These are phyloP conservation scores for Dicrurus megarhynchus DNA, from an alignment of 2,113 vertebrate species.

Conservation along the genomic window DNA sequence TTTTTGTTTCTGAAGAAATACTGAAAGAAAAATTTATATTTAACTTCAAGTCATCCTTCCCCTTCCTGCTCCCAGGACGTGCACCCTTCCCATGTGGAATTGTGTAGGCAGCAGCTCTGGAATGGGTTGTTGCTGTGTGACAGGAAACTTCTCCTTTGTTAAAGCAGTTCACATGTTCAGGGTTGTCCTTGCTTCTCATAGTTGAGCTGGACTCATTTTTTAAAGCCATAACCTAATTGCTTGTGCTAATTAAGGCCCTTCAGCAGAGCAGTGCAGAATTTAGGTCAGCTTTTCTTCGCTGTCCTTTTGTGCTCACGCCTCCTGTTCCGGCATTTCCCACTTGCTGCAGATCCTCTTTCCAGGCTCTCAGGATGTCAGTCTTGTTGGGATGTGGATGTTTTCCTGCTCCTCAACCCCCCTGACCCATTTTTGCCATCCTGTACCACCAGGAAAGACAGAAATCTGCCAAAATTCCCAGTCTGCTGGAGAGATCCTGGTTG, in stretches of 20 bases:
- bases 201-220: conserved; percentile 26
- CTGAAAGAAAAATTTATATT: neutral
- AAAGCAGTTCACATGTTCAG: neutral
- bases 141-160: neutral
- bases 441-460: neutral
- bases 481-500: neutral
- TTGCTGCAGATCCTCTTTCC: conserved; percentile 18
- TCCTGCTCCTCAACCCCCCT: neutral
- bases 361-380: neutral
- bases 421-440: neutral
- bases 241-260: conserved; percentile 42
- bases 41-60: neutral
- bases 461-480: neutral
- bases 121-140: neutral
- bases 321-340: neutral
- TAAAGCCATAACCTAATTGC: conserved; percentile 54
- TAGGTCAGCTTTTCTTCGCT: conserved; percentile 51
- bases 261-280: conserved; percentile 27
- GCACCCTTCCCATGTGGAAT: neutral
- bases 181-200: conserved; percentile 27
- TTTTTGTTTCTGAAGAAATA: neutral
- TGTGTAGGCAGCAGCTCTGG: neutral
- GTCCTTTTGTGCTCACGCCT: conserved; percentile 19
- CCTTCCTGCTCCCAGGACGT: neutral
- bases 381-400: neutral